Percentiles rank a stretch among this genome's conserved stretches.
Conservation (phyloP, 2,888 invertebrate species). For the Crematogaster levior region DNA sequence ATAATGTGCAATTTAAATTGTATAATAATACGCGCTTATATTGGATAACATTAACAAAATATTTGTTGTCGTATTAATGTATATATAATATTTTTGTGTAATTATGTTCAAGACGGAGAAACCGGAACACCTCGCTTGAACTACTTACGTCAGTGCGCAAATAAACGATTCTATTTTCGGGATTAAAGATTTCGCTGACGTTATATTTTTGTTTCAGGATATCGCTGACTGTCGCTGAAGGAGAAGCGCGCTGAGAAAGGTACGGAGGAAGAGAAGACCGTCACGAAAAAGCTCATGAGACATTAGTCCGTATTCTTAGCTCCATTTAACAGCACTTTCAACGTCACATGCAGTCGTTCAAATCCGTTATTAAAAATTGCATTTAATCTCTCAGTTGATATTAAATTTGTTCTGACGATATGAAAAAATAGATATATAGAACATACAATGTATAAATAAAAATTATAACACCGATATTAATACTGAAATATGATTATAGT, state of each 20-base stretch:
- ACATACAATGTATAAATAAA: neutral
- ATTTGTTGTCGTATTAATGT: neutral
- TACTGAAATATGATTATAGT: neutral
- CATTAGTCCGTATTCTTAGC: constrained; percentile 67
- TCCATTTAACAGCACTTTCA: constrained; percentile 61
- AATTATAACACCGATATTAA: constrained; percentile 2
- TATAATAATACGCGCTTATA: neutral
- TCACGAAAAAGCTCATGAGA: constrained; percentile 59
- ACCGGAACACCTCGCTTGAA: constrained; percentile 43
- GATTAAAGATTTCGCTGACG: constrained; percentile 71
- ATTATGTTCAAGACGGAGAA: constrained; percentile 12
- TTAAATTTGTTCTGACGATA: neutral
- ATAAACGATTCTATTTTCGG: constrained; percentile 70
- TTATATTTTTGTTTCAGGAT: constrained; percentile 68
- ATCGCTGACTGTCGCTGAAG: constrained; percentile 52
- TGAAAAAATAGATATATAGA: neutral
- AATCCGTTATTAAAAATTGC: constrained; percentile 51
- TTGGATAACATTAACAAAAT: neutral
- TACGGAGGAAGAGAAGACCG: neutral
- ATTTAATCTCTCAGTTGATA: neutral
- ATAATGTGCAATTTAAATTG: neutral
- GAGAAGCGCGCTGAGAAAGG: constrained; percentile 1
- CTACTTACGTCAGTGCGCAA: constrained; percentile 66
- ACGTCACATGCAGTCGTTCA: constrained; percentile 61
- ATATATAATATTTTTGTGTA: neutral